phyloP scores from a whole-genome alignment of 2,888 invertebrate species.

The Eupithecia pulchellata region DNA sequence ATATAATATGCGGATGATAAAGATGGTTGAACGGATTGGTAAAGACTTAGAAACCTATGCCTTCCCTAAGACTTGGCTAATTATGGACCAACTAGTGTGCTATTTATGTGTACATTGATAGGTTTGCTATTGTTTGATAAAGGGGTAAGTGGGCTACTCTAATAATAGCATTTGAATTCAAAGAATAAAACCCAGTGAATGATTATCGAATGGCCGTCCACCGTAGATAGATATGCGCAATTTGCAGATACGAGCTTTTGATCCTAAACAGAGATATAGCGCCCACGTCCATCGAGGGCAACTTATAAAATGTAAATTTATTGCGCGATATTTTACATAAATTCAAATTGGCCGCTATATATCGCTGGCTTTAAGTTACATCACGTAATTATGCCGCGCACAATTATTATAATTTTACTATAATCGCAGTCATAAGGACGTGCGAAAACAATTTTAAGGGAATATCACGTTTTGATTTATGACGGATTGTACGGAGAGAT shows the following conservation, averaged over 20 bases:
- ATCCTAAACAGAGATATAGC: conserved; percentile 80
- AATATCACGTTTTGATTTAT: conserved; percentile 76
- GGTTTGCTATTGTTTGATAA: neutral
- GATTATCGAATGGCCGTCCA: conserved; percentile 42
- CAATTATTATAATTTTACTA: conserved; percentile 85
- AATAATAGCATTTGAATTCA: conserved; percentile 2
- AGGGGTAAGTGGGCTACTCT: conserved; percentile 6
- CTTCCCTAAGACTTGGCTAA: neutral
- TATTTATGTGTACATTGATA: neutral
- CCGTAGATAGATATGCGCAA: conserved; percentile 63
- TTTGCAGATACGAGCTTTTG: conserved; percentile 69
- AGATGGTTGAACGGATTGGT: too few species aligned
- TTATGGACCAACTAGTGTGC: neutral
- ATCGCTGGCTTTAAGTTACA: conserved; percentile 77
- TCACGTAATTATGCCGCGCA: conserved; percentile 79
- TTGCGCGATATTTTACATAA: conserved; percentile 83
- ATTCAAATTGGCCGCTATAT: conserved; percentile 80
- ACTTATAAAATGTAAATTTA: conserved; percentile 84
- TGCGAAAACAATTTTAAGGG: conserved; percentile 81
- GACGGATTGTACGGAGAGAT: conserved; percentile 53
- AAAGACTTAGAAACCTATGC: too few species aligned
- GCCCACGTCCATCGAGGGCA: conserved; percentile 67
- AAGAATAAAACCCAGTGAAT: conserved; percentile 28
- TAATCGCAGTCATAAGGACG: conserved; percentile 81
- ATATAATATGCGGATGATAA: too few species aligned